Evolutionary conservation across 2,113 vertebrate genomes (phyloP).

Genomic region (Heterotilapia buettikoferi): DNA sequence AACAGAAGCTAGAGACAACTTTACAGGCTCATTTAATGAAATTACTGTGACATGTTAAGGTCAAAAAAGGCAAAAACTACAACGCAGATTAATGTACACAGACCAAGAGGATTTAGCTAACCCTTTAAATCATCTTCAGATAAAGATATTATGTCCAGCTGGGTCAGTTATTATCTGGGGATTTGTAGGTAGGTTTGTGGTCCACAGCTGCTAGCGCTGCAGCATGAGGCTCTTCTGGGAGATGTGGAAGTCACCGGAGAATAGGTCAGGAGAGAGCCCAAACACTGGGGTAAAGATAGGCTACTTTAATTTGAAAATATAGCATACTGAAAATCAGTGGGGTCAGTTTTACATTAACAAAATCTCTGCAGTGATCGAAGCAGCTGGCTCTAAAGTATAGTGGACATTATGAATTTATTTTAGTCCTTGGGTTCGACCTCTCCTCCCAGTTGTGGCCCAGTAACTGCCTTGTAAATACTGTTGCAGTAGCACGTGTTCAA

Average conservation of each 20-base stretch:
- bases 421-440: background rate
- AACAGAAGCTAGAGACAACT: background rate
- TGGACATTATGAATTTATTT: background rate
- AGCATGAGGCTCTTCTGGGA: background rate
- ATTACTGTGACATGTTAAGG: background rate
- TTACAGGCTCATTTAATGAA: background rate
- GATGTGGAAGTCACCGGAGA: background rate
- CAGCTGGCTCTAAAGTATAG: background rate
- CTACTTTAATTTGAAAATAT: background rate
- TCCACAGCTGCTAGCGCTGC: background rate
- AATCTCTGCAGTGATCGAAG: rapidly evolving
- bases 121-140: background rate
- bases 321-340: background rate
- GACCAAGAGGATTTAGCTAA: background rate
- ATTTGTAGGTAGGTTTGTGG: background rate
- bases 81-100: background rate
- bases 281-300: background rate
- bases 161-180: background rate
- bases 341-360: background rate
- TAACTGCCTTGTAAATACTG: background rate
- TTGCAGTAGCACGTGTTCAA: background rate
- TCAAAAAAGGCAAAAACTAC: background rate
- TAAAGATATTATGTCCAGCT: background rate
- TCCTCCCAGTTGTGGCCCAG: background rate
- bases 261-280: background rate